Evolutionary conservation across 2,113 vertebrate genomes (phyloP), one percentile per base, ranked within the genome.

Genomic region (Strigops habroptila): DNA sequence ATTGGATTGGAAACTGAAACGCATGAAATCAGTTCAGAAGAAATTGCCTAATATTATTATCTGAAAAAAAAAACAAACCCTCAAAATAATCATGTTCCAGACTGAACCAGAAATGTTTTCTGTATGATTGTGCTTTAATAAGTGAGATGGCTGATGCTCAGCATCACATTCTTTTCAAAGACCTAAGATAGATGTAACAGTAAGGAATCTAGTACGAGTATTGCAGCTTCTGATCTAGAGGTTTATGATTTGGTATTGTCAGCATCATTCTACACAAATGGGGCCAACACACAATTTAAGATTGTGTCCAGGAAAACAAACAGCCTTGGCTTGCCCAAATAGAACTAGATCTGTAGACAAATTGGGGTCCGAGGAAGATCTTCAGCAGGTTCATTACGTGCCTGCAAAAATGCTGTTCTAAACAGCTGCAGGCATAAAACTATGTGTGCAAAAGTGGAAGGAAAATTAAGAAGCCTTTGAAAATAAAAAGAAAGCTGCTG

Each of bases 11-110:
- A 85, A 78, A 75, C 44, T 51, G 35, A 44, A 73, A 62, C 21
- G 74, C 30, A 14, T 52, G n/a, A 63, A 39, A n/a, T 49, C 43
- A 63, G 18, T 57, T 77, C 64, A 68, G 76, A 82, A 81, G 31
- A 35, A 69, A 37, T 52, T 49, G 7, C 12, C 16, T 76, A 49
- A 6, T 16, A 28, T n/a, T 73, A 43, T 19, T 2, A 63, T 33
- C 5, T 46, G n/a, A 25, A 60, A 73, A 70, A 69, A 23, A 23
- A 1, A 9, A 49, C 7, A 13, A 2, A 2, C 33, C 0, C 12
- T 73, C 23, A 51, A 52, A 67, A 39, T 9, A 33, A 15, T 51
- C 3, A 1, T 22, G 16, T 82, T 41, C 30, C 37, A 64, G 19
- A 63, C 25, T 43, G 5, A 64, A 55, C 8, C 35, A n/a, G 16